Percentiles rank a stretch among this genome's conserved stretches.
Conservation (phyloP, 2,113 vertebrate genomes). For the Uria lomvia region DNA sequence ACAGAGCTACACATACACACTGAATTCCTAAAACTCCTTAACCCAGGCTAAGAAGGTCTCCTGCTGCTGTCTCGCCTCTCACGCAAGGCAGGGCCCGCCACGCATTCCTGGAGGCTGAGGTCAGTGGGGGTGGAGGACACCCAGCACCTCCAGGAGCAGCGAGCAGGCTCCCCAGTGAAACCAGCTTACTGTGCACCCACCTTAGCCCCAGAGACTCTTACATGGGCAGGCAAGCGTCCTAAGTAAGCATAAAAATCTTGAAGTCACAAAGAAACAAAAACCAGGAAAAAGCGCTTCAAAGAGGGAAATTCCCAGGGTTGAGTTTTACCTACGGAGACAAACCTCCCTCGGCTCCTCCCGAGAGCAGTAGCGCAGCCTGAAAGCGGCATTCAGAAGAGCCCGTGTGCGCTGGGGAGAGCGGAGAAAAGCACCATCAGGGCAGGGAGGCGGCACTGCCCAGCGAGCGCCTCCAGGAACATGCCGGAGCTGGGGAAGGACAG, state of each 20-base stretch:
- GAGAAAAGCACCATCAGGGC: fast-evolving
- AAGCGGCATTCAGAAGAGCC: neutral
- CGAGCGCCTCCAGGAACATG: fast-evolving
- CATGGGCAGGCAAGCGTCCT: neutral
- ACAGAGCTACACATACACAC: fast-evolving
- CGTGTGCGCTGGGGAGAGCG: fast-evolving
- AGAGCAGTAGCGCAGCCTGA: neutral
- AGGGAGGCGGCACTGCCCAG: fast-evolving
- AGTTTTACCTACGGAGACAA: neutral
- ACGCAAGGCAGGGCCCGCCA: neutral
- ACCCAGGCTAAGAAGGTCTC: neutral
- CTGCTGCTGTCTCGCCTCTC: neutral
- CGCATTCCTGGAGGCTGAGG: neutral
- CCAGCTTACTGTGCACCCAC: neutral
- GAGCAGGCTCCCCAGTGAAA: neutral
- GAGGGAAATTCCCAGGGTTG: neutral
- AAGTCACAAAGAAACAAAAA: neutral
- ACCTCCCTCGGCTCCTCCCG: fast-evolving
- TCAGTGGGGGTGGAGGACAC: neutral
- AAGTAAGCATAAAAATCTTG: neutral
- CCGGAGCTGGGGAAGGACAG: neutral
- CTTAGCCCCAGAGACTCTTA: neutral
- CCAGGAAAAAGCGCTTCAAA: neutral
- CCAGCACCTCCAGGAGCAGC: neutral
- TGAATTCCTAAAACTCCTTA: neutral